phyloP scores from a whole-genome alignment of 2,113 vertebrate genomes.

The Labrus mixtus region DNA sequence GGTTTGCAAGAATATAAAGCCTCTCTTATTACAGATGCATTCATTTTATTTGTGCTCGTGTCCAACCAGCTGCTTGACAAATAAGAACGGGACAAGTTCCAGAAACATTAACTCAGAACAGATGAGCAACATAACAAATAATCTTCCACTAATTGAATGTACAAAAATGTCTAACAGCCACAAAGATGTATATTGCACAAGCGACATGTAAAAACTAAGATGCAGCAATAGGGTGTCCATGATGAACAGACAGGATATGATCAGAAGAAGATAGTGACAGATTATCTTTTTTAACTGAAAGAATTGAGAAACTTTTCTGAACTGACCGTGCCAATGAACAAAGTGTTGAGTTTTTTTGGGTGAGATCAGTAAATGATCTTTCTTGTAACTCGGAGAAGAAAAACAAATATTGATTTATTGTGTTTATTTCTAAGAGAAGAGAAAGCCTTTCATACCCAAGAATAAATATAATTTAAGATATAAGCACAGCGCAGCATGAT shows the following conservation, averaged over 20 bases:
- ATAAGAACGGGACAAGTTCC: not conserved
- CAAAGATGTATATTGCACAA: not conserved
- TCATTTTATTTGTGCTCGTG: conserved; percentile 19
- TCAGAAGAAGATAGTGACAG: no score
- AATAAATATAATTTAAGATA: not conserved
- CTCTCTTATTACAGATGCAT: conserved; percentile 21
- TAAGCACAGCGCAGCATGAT: not conserved
- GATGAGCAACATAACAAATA: conserved; percentile 3
- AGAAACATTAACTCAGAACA: conserved; percentile 3
- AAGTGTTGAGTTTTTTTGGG: not conserved
- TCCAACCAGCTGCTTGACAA: not conserved
- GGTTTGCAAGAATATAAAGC: no score
- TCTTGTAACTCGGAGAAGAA: not conserved
- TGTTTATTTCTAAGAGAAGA: not conserved
- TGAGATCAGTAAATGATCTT: not conserved
- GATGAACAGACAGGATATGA: no score
- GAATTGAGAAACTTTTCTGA: not conserved
- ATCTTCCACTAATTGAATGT: not conserved
- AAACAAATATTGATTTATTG: not conserved
- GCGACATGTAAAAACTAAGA: not conserved
- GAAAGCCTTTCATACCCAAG: not conserved
- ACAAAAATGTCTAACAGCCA: not conserved
- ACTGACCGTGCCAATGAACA: not conserved
- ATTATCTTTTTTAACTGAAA: not conserved
- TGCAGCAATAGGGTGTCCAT: no score